Base-by-base conservation (phyloP, 2,797 vertebrate species). In the Trachurus trachurus region DNA sequence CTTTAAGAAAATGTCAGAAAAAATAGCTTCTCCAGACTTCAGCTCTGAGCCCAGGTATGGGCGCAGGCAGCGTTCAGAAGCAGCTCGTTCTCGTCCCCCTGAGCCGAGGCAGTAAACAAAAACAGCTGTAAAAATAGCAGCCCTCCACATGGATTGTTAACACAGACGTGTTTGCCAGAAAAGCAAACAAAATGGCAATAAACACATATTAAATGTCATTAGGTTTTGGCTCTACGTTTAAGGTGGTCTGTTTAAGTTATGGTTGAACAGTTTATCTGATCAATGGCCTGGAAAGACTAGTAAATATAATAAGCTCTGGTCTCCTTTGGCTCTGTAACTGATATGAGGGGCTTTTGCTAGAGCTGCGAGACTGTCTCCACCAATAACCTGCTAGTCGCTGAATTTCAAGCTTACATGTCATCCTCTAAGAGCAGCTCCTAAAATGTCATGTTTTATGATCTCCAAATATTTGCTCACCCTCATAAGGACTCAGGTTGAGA, bases 101-200 rank as follows among this genome's bases (percentile, higher is more conserved):
- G 71, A 75, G 56, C 12, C n/a, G 42, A 62, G 63, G 34, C 50
- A 70, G 78, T 85, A 89, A 91, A 91, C 84, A 90, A 82, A 89
- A 89, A 87, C 84, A 88, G 85, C 85, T 92, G 87, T 58, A 75
- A 81, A 89, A 83, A 86, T 58, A 82, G 66, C 71, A 53, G 40
- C 57, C 15, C 31, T 62, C 62, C 80, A 66, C 72, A 77, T 6
- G 21, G 47, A 19, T 69, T 65, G 80, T 82, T 87, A 78, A 68
- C 81, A 79, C n/a, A 65, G 66, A 29, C 16, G 5, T 11, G 37
- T 85, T 37, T 78, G 58, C 73, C 82, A 88, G 68, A 72, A 60
- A 77, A 88, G 82, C 80, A 81, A 85, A 82, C 80, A 81, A 65
- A 66, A 58, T 21, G 45, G 66, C 66, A 80, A 86, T 85, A 83